Base-by-base conservation (phyloP, 1,140 invertebrate genomes). In the Wasmannia auropunctata region DNA sequence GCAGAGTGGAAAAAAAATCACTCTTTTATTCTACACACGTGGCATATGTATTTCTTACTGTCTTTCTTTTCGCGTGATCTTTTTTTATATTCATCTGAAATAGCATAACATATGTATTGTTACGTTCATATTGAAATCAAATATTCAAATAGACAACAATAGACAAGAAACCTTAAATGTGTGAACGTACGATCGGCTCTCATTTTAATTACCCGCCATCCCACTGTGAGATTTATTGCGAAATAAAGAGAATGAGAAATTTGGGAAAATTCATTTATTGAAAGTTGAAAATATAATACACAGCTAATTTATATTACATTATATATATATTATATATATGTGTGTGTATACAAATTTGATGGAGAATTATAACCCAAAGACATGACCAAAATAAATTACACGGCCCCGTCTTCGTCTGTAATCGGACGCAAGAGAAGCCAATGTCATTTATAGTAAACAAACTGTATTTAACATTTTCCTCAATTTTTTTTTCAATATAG, bases 261-360 rank as follows among this genome's bases (percentile, higher is more conserved):
- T 70, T 81, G 51, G 63, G 37, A 72, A 81, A 81, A 28, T 70
- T 81, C 11, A 10, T 81, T 81, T 81, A 81, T 86, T 62, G 63
- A 75, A 75, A 58, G 58, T 67, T 74, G 34, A 95, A 94, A 94
- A 94, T 94, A 94, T 94, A 93, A 84, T 94, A 95, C 94, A 94
- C 94, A 94, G 89, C 92, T 90, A 91, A 94, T 92, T 93, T 91
- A 88, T 88, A 37, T 89, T 80, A 79, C 86, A 84, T 87, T 83
- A 88, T 91, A 74, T 77, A 86, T 60, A 75, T 87, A 88, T 87
- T 87, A 40, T 83, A 88, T 91, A 69, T 76, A 87, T 49, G 76
- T 88, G 86, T 88, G 81, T 77, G 86, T 89, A 70, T 90, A 92
- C 90, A 92, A 91, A 91, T 90, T 43, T 85, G 89, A 83, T 49